Base-by-base conservation (phyloP, 2,113 vertebrate genomes). In the Maccullochella peelii region DNA sequence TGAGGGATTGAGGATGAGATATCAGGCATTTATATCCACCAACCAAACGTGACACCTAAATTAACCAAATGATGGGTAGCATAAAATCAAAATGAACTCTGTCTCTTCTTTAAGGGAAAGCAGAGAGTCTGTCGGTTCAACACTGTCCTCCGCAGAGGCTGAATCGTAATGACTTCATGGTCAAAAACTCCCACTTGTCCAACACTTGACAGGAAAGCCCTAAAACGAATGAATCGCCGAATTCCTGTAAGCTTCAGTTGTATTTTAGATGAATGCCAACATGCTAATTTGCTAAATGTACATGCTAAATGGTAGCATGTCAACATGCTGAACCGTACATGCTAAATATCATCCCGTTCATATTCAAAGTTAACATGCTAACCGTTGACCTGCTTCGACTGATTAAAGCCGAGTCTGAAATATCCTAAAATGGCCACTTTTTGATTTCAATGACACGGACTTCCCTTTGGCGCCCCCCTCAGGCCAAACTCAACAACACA, bases 1-100 rank as follows among this genome's bases (percentile, higher is more conserved):
- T 11, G 42, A 52, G 18, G 59, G 47, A 10, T 16, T 9, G 23
- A 72, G 50, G 59, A n/a, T 42, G 36, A 71, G 27, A 73, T 55
- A 67, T 62, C 36, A 55, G 8, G 44, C 44, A 12, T 73, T 77
- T n/a, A 40, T 54, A 65, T 79, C 65, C 40, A 61, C 18, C 70
- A 67, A 38, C 42, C 33, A 42, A 72, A 52, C 4, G 2, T 9
- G 5, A 49, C 16, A 25, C 20, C 8, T 25, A 23, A 14, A 14
- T 12, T 1, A 4, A 55, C 50, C 27, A 40, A 44, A 47, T 52
- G 44, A 62, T 42, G 8, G 4, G 2, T 11, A 33, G 42, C 25
- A 33, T 74, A 2, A 42, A 50, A 33, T 49, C 66, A 8, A 12
- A 25, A 20, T 38, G 2, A 33, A 23, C n/a, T n/a, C 1, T 36